These are phyloP conservation scores for Sphyrna mokarran DNA, from an alignment of 2,113 vertebrate species.

Conservation along the genomic window DNA sequence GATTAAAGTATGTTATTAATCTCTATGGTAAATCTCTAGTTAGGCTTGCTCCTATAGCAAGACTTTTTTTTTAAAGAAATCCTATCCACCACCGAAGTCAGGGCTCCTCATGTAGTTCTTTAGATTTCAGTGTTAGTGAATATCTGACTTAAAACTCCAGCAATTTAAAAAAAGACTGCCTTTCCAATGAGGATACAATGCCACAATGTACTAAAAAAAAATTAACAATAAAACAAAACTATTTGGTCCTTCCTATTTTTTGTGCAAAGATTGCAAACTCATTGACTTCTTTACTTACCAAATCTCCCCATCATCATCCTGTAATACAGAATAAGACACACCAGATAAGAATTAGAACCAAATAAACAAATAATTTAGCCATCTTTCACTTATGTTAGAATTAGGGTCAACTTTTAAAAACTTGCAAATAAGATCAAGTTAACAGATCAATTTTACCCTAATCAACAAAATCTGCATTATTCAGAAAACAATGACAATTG, in stretches of 20 bases:
- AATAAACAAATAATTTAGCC: constrained; percentile 6
- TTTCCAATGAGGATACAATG: not conserved
- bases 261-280: not conserved
- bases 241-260: not conserved
- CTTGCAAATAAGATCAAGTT: not conserved
- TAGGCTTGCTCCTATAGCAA: not conserved
- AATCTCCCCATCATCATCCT: constrained; percentile 94
- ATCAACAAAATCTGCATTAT: not conserved
- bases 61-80: not conserved
- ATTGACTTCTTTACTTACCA: constrained; percentile 63
- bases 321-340: constrained; percentile 46
- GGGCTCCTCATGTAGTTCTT: not conserved
- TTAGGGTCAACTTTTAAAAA: not conserved
- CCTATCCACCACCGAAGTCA: not conserved
- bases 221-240: not conserved
- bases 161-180: not conserved
- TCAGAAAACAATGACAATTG: not conserved
- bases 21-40: not conserved
- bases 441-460: not conserved
- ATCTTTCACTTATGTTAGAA: constrained; percentile 42
- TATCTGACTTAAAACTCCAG: not conserved
- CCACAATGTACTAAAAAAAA: not conserved
- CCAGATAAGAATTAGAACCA: not conserved
- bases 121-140: not conserved
- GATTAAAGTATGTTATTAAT: not conserved